Evolutionary conservation across 2,797 vertebrate genomes (phyloP), one percentile per base, ranked within the genome.

Genomic region (Phalanger gymnotis): DNA sequence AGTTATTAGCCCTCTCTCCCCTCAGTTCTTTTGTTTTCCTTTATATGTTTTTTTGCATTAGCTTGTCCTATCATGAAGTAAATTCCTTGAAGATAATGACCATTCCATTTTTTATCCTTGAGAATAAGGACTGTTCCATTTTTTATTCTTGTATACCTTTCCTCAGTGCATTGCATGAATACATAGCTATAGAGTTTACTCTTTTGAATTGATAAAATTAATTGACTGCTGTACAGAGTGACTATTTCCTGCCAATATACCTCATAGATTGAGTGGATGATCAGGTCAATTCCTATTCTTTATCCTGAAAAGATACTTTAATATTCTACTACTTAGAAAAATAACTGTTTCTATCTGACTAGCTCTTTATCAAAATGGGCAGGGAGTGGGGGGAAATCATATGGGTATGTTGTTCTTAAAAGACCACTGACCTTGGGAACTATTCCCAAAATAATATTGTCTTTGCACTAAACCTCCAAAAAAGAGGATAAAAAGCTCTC

Each of bases 211-310:
- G 73, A 81, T 47, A 47, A 81, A 81, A 81, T 81, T 40, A 27
- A 47, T 81, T 25, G 2, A 81, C 47, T 47, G 2, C 34, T 90
- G 27, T 40, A 92, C 89, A 96, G 30, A 95, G 13, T 25, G 94
- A 56, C 93, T 95, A n/a, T 54, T 95, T 97, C 96, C 27, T 92
- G 54, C 53, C 53, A 95, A 66, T 90, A 97, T 97, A 94, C 6
- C 53, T 53, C 19, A 51, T 1, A 92, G 3, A 4, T 92, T 90
- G 28, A 58, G 73, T 73, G 57, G 54, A 90, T 5, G 28, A 61
- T 25, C 30, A 96, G 1, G 3, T 19, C 91, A 91, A 94, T 9
- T 54, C 13, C 0, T 27, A 47, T 25, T 13, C 4, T 90, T 90
- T 55, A 57, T 31, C 22, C 19, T 81, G 22, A 81, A 81, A 47